phyloP scores from a whole-genome alignment of 2,113 vertebrate genomes.

The Takifugu bimaculatus region DNA sequence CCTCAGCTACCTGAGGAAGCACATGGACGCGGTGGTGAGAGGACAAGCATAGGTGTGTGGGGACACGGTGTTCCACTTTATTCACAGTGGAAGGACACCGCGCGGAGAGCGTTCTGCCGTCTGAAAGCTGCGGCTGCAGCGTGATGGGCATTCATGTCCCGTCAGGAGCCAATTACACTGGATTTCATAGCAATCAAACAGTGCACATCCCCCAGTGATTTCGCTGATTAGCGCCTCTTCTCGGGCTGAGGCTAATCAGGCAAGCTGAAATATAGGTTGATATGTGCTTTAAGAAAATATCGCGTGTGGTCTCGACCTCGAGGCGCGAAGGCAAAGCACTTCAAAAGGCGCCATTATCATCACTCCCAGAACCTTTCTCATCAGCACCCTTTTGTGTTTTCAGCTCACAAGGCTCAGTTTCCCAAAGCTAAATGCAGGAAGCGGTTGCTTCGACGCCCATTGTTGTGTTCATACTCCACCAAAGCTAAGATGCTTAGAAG shows the following conservation, averaged over 20 bases:
- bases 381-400: neutral
- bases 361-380: constrained; percentile 11
- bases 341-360: constrained; percentile 15
- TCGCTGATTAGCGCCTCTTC: constrained; percentile 13
- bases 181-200: constrained; percentile 15
- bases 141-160: neutral
- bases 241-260: constrained; percentile 16
- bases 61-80: too few species aligned
- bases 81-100: too few species aligned
- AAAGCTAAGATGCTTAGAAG: neutral
- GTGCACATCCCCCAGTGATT: constrained; percentile 2
- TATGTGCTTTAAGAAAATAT: neutral
- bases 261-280: constrained; percentile 5
- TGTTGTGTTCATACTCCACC: neutral
- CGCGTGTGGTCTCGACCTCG: constrained; percentile 14
- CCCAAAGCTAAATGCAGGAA: neutral
- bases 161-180: neutral
- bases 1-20: neutral
- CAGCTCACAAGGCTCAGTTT: neutral
- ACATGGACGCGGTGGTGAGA: too few species aligned
- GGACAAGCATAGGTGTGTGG: too few species aligned
- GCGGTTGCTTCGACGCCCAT: neutral
- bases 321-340: constrained; percentile 12
- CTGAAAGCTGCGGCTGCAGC: neutral
- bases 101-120: too few species aligned